Base-by-base conservation (phyloP, 2,797 vertebrate species). In the Mormyrops boulengeri region DNA sequence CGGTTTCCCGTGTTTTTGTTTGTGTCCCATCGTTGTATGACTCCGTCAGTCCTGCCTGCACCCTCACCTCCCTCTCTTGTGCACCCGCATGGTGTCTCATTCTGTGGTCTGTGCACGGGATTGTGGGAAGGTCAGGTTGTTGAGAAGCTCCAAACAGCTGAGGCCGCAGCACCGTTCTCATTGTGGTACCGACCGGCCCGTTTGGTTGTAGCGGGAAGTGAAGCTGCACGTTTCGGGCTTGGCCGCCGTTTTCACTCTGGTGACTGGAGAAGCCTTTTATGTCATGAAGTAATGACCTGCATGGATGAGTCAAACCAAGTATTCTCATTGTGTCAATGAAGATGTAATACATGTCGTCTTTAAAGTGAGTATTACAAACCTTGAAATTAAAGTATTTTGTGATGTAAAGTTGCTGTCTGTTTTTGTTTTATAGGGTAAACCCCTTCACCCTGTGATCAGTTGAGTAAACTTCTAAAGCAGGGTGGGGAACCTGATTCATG, bases 341-440 rank as follows among this genome's bases (percentile, higher is more conserved):
- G 17, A 55, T 90, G 87, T 90, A 66, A 53, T 88, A 84, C 57
- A 55, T 90, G 73, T 89, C 34, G 50, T 55, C 62, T 87, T 4
- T 88, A 38, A 19, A 47, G 22, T 80, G 52, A 88, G 60, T 77
- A 73, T 87, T 85, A 86, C 57, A 77, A 89, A 89, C n/a, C 19
- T 66, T 89, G 49, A 87, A 89, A 86, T 86, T 89, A 90, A 90
- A 85, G 57, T 90, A 89, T 90, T 90, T 90, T 90, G 80, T 90
- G 88, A 89, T 49, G 60, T 90, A 52, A 84, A 17, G 38, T 41
- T 89, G 22, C 6, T 34, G n/a, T 26, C 34, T 50, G 4, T 19
- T 38, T 22, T 55, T 30, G 53, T 22, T 60, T 41, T 89, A 80
- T 47, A 44, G 38, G 2, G 77, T n/a, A 38, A 73, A 38, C 34